Percentiles rank a stretch among this genome's conserved stretches.
phyloP scores from a whole-genome alignment of 2,888 invertebrate genomes.

The Thalpophila matura region DNA sequence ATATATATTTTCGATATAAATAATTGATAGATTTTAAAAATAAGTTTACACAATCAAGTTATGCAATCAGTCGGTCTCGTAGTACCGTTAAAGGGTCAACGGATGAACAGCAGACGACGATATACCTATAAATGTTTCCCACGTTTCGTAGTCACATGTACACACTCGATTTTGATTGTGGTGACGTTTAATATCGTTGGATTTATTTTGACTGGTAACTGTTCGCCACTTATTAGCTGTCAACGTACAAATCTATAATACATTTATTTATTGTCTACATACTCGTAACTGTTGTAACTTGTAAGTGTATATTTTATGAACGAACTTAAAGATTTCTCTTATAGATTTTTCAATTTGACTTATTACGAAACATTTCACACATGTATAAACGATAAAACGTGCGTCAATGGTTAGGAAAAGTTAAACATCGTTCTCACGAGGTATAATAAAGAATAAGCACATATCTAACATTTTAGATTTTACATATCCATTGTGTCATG shows the following conservation, averaged over 20 bases:
- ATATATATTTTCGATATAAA: neutral
- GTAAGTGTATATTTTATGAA: constrained; percentile 54
- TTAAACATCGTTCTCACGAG: constrained; percentile 52
- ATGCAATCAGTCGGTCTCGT: constrained; percentile 71
- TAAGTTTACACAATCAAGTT: constrained; percentile 66
- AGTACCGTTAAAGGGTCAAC: constrained; percentile 82
- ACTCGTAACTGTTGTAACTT: constrained; percentile 57
- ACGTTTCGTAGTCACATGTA: constrained; percentile 77
- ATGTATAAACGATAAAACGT: constrained; percentile 50
- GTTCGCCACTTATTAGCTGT: constrained; percentile 71
- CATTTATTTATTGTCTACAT: constrained; percentile 65
- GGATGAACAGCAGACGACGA: constrained; percentile 74
- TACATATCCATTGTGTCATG: constrained; percentile 23
- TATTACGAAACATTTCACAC: constrained; percentile 55
- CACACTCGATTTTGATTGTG: constrained; percentile 65
- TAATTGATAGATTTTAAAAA: neutral
- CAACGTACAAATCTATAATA: constrained; percentile 64
- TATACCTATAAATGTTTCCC: constrained; percentile 81
- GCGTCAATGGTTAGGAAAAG: constrained; percentile 42
- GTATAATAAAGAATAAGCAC: constrained; percentile 14
- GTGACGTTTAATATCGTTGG: constrained; percentile 67
- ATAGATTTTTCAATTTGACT: constrained; percentile 48
- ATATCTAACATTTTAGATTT: constrained; percentile 18
- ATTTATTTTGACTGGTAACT: constrained; percentile 72
- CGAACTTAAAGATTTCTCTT: constrained; percentile 45